phyloP scores from a whole-genome alignment of 2,888 invertebrate species.

The Panorpa germanica region DNA sequence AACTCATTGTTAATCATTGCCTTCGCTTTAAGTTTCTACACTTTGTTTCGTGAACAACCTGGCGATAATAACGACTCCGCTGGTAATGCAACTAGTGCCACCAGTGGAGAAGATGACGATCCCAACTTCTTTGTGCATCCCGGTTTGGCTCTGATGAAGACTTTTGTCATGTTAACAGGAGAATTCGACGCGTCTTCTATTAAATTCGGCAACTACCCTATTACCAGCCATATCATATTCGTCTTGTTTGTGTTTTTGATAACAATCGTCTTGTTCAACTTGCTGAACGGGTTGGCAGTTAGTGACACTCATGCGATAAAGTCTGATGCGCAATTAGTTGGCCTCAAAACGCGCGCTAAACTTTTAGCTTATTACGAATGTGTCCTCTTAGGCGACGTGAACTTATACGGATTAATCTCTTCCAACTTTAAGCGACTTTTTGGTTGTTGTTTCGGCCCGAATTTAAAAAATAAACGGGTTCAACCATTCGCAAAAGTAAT shows the following conservation, averaged over 20 bases:
- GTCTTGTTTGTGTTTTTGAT: slow-evolving; percentile 66
- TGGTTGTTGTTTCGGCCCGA: too few relatives aligned
- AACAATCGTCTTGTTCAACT: slow-evolving; percentile 64
- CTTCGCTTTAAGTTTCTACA: slow-evolving; percentile 65
- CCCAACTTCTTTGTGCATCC: slow-evolving; percentile 52
- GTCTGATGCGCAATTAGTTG: slow-evolving; percentile 60
- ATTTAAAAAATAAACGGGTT: too few relatives aligned
- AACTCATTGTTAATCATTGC: slow-evolving; percentile 67
- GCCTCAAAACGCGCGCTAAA: slow-evolving; percentile 50
- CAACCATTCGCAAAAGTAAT: too few relatives aligned
- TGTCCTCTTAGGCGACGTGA: slow-evolving; percentile 40
- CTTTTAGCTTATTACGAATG: slow-evolving; percentile 56
- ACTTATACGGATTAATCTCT: too few relatives aligned
- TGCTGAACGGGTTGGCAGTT: slow-evolving; percentile 70
- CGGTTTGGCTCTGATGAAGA: slow-evolving; percentile 56
- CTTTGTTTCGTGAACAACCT: slow-evolving; percentile 53
- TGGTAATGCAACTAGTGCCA: too few relatives aligned
- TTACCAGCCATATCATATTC: slow-evolving; percentile 58
- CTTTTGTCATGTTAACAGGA: slow-evolving; percentile 71
- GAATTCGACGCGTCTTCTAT: slow-evolving; percentile 71
- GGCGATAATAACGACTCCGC: too few relatives aligned
- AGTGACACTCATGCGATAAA: slow-evolving; percentile 67
- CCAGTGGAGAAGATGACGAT: slow-evolving; percentile 28
- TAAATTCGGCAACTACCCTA: slow-evolving; percentile 46
- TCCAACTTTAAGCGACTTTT: too few relatives aligned